phyloP scores from a whole-genome alignment of 1,140 invertebrate species.

The Ceratoteleas bidentatus region DNA sequence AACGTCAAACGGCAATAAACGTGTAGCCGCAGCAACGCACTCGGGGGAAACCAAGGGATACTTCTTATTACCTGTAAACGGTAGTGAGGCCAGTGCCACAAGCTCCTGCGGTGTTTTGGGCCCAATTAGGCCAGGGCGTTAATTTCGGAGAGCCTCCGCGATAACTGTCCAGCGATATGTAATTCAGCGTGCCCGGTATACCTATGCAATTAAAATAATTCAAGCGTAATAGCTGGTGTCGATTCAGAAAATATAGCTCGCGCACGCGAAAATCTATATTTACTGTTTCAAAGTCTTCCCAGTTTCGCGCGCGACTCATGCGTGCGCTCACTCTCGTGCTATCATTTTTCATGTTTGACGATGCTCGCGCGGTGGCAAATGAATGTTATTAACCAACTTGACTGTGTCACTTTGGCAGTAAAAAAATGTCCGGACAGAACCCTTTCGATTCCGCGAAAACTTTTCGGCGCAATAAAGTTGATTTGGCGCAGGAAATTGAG shows the following conservation, averaged over 20 bases:
- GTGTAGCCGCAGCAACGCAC: background rate
- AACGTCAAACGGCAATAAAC: conserved; percentile 1
- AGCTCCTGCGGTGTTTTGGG: conserved; percentile 87
- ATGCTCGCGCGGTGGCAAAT: conserved; percentile 19
- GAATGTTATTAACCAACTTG: conserved; percentile 25
- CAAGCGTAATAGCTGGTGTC: conserved; percentile 61
- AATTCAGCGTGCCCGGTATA: conserved; percentile 90
- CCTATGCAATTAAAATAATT: conserved; percentile 81
- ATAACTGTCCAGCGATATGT: conserved; percentile 85
- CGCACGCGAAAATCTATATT: conserved; percentile 62
- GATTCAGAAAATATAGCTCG: conserved; percentile 61
- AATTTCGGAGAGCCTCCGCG: conserved; percentile 86
- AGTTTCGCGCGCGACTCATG: conserved; percentile 10
- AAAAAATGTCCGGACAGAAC: background rate
- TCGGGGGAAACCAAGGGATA: background rate
- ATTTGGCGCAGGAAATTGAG: too few species aligned
- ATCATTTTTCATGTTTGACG: conserved; percentile 40
- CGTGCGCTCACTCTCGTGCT: conserved; percentile 16
- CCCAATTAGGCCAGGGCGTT: conserved; percentile 89
- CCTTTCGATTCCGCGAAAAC: too few species aligned
- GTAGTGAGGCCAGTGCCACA: conserved; percentile 88
- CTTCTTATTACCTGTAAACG: conserved; percentile 83
- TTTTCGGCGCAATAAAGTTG: too few species aligned
- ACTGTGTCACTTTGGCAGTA: background rate
- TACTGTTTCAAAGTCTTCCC: conserved; percentile 34